Conservation (phyloP, 2,113 vertebrate genomes). For the Rhabdomys dilectus region DNA sequence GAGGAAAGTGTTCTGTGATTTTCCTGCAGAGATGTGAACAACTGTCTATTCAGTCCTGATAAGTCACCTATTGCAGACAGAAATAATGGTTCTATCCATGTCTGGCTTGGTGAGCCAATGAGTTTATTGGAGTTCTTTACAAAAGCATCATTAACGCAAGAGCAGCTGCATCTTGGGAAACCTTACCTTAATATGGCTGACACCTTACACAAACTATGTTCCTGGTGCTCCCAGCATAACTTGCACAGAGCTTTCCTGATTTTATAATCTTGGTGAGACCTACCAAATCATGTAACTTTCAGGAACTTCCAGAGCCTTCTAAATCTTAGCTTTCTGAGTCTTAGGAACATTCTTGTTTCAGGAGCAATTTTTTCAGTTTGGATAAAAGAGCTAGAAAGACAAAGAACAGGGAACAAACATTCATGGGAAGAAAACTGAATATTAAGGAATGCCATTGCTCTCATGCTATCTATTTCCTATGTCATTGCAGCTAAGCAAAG, state of each 20-base stretch:
- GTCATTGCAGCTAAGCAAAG: not conserved
- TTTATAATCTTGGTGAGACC: not conserved
- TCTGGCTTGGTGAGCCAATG: not conserved
- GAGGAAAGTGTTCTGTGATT: not conserved
- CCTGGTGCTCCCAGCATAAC: not conserved
- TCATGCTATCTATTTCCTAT: not conserved
- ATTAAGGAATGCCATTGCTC: not conserved
- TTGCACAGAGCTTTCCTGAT: too few species aligned
- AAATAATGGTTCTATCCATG: not conserved
- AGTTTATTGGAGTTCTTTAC: not conserved
- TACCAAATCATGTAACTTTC: not conserved
- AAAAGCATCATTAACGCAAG: not conserved
- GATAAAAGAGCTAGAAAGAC: not conserved
- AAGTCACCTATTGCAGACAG: not conserved
- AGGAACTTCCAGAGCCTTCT: not conserved
- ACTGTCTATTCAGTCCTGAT: not conserved
- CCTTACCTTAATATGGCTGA: too few species aligned
- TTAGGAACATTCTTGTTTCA: not conserved
- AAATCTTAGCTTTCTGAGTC: not conserved
- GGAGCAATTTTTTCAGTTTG: not conserved
- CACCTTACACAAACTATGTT: not conserved
- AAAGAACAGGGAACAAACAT: not conserved
- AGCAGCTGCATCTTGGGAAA: not conserved
- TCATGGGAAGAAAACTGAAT: not conserved
- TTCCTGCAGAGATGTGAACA: not conserved